A percentile compares a stretch with the other conserved stretches of the same genome.
Conservation (phyloP, 53 echinoderm and acorn worm genomes). For the Zoroaster sp. region DNA sequence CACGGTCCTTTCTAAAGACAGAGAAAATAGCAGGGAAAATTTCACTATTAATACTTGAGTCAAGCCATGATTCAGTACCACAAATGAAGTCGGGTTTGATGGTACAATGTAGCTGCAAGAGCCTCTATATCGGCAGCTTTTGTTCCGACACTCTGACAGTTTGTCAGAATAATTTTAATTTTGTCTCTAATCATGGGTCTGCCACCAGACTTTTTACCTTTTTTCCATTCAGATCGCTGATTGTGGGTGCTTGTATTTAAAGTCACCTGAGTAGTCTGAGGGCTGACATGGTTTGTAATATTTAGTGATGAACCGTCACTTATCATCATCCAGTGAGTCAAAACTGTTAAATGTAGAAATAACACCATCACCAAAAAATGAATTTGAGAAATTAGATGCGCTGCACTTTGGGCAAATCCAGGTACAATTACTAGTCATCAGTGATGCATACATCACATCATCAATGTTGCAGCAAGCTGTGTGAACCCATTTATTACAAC, state of each 20-base stretch:
- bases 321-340: conserved; percentile 3
- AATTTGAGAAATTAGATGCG: conserved; percentile 8
- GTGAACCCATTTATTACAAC: conserved; percentile 48
- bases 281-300: neutral
- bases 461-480: conserved; percentile 24
- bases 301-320: neutral
- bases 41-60: neutral
- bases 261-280: neutral
- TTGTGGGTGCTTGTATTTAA: too few relatives aligned
- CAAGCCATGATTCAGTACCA: conserved; percentile 33
- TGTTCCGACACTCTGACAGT: neutral
- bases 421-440: conserved; percentile 30
- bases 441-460: conserved; percentile 17
- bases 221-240: neutral
- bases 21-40: neutral
- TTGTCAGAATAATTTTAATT: neutral
- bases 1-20: neutral
- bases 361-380: conserved; percentile 29
- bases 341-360: neutral
- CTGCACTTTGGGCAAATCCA: conserved; percentile 31
- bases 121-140: neutral
- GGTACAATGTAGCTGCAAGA: neutral
- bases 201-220: neutral
- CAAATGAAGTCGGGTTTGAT: conserved; percentile 15
- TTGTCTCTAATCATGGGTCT: conserved; percentile 2